These are phyloP conservation scores for Baccha elongata DNA, from an alignment of 2,888 invertebrate species.

Conservation along the genomic window DNA sequence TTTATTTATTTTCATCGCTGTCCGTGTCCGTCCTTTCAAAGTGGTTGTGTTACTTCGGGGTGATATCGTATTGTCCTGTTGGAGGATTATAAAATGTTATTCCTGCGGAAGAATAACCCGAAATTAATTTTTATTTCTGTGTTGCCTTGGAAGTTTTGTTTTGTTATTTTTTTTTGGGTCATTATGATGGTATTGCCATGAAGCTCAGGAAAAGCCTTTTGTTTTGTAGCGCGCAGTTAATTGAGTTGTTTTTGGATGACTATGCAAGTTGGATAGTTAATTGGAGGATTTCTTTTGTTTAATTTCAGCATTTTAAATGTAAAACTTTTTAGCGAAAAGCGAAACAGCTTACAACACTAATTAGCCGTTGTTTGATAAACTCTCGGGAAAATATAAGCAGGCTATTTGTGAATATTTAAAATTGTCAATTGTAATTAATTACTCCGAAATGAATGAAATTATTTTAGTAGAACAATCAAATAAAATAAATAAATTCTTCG, in stretches of 20 bases:
- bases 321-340: too few species aligned
- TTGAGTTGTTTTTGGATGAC: constrained; percentile 61
- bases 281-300: constrained; percentile 44
- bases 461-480: too few species aligned
- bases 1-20: neutral
- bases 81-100: constrained; percentile 73
- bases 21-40: neutral
- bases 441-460: too few species aligned
- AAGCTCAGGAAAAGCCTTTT: constrained; percentile 35
- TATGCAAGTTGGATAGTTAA: constrained; percentile 67
- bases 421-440: neutral
- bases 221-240: constrained; percentile 58
- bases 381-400: neutral
- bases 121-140: constrained; percentile 71
- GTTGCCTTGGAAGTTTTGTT: constrained; percentile 35
- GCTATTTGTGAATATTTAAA: neutral
- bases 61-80: constrained; percentile 52
- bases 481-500: too few species aligned
- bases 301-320: neutral
- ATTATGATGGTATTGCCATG: constrained; percentile 21
- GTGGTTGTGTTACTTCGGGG: neutral
- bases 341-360: constrained; percentile 3
- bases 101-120: constrained; percentile 70
- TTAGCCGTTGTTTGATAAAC: neutral
- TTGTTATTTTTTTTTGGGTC: constrained; percentile 17